Evolutionary conservation across 2,113 vertebrate genomes (phyloP).

Genomic region (Mystacornis crossleyi): DNA sequence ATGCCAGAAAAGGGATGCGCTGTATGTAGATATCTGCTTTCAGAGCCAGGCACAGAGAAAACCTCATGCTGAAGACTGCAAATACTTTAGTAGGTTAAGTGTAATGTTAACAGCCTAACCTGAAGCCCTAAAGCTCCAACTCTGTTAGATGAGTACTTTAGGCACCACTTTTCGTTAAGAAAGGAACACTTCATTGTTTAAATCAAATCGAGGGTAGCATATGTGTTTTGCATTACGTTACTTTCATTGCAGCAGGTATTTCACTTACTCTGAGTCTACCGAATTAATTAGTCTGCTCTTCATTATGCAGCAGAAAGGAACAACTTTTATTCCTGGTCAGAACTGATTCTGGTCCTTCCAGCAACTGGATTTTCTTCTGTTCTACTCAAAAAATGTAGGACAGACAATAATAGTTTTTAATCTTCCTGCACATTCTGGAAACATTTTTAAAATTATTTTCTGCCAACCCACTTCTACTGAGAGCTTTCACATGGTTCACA

Average conservation of each 20-base stretch:
- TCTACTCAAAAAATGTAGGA: background rate
- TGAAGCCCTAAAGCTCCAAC: background rate
- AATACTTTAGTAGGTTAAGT: background rate
- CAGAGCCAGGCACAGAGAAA: background rate
- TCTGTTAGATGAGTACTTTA: background rate
- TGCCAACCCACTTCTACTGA: conserved; percentile 18
- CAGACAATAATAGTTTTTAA: background rate
- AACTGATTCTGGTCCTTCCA: background rate
- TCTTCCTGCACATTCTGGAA: background rate
- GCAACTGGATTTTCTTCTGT: background rate
- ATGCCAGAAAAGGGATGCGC: background rate
- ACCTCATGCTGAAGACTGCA: background rate
- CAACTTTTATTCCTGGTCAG: background rate
- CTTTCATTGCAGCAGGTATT: background rate
- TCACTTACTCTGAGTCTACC: background rate
- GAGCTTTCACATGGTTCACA: conserved; percentile 8
- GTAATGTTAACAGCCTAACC: background rate
- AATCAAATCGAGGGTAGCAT: background rate
- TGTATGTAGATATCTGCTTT: background rate
- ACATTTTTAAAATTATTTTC: background rate
- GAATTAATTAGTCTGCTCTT: background rate
- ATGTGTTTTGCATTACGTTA: background rate
- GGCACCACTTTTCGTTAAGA: background rate
- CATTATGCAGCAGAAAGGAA: background rate
- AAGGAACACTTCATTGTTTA: background rate